These are phyloP conservation scores for Nemotelus nigrinus DNA, from an alignment of 2,888 invertebrate species.

Conservation along the genomic window DNA sequence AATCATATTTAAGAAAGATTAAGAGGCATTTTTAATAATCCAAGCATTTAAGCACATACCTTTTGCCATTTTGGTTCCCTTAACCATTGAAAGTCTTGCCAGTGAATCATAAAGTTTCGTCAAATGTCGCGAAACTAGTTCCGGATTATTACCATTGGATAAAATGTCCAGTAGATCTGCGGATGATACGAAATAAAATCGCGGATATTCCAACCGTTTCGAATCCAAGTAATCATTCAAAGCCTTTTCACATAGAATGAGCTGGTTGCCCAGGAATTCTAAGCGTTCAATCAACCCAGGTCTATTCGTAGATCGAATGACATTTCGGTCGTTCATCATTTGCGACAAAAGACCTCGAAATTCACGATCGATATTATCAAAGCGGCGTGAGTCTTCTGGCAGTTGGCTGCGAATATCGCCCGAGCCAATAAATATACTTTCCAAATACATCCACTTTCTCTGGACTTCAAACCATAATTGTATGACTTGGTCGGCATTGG, in stretches of 20 bases:
- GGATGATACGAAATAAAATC: conserved; percentile 95
- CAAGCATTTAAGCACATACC: conserved; percentile 69
- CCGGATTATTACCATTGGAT: conserved; percentile 85
- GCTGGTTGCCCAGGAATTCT: conserved; percentile 75
- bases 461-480: conserved; percentile 89
- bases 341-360: conserved; percentile 77
- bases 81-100: conserved; percentile 72
- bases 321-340: conserved; percentile 80
- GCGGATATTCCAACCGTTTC: conserved; percentile 90
- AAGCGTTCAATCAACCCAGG: conserved; percentile 78
- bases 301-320: conserved; percentile 85
- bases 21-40: not conserved
- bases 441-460: conserved; percentile 92
- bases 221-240: conserved; percentile 94
- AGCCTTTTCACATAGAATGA: conserved; percentile 92
- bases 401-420: conserved; percentile 93
- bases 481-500: conserved; percentile 88
- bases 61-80: conserved; percentile 72
- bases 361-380: conserved; percentile 84
- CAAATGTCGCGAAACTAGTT: conserved; percentile 82
- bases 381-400: conserved; percentile 89
- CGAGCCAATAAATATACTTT: conserved; percentile 95
- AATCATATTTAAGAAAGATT: not conserved
- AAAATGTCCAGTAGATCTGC: conserved; percentile 87
- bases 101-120: conserved; percentile 93